Percentiles rank a stretch among this genome's conserved stretches.
phyloP scores from a whole-genome alignment of 2,888 invertebrate genomes.

The Aplocera efformata region DNA sequence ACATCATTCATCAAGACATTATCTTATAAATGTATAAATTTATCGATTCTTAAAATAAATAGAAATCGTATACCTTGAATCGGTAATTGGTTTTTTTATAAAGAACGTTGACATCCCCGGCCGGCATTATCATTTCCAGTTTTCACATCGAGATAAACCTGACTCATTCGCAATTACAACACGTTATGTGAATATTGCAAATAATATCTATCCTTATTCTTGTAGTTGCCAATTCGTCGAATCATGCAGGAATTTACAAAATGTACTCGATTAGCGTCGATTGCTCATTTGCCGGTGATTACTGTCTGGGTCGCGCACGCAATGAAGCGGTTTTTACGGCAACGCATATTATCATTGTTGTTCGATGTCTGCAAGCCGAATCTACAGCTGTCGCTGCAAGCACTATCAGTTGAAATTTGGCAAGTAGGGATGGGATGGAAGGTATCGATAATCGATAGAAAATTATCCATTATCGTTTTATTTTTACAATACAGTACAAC shows the following conservation, averaged over 20 bases:
- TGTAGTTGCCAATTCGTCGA: background rate
- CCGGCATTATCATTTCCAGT: no score
- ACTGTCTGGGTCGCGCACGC: conserved; percentile 34
- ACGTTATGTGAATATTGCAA: no score
- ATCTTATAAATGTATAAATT: no score
- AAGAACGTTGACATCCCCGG: no score
- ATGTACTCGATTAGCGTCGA: conserved; percentile 26
- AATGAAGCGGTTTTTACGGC: conserved; percentile 41
- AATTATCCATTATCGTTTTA: no score
- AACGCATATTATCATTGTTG: conserved; percentile 26
- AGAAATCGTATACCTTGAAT: no score
- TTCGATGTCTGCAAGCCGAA: conserved; percentile 14
- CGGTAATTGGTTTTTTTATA: no score
- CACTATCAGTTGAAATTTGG: conserved; percentile 41
- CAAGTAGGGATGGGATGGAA: conserved; percentile 30
- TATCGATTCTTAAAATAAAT: no score
- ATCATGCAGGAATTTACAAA: conserved; percentile 20
- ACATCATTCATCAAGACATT: no score
- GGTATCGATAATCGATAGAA: conserved; percentile 18
- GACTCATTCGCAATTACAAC: no score
- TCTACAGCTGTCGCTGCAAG: conserved; percentile 63
- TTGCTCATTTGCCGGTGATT: conserved; percentile 34
- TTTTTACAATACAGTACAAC: no score
- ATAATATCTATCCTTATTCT: background rate
- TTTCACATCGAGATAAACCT: no score